Conservation (phyloP, 1,140 invertebrate genomes). For the Aphis craccivora region DNA sequence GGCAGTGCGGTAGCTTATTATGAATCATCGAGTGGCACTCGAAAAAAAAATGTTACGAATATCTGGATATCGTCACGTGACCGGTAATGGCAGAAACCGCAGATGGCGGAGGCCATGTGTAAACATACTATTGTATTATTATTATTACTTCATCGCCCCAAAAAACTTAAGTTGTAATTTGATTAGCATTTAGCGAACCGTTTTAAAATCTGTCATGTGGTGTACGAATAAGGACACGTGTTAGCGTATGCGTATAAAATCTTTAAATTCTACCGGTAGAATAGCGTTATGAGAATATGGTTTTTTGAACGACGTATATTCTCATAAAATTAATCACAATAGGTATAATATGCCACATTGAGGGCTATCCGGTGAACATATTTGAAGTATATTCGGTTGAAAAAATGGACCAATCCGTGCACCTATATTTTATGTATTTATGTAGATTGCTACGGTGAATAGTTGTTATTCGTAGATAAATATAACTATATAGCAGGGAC, state of each 20-base stretch:
- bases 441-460: neutral
- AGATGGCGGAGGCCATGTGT: slow-evolving; percentile 34
- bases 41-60: neutral
- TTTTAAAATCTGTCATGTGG: neutral
- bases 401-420: neutral
- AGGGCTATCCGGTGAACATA: neutral
- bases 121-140: neutral
- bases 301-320: neutral
- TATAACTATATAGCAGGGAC: neutral
- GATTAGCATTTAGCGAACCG: neutral
- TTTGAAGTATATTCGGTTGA: neutral
- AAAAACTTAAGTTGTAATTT: neutral
- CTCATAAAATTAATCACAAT: neutral
- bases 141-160: neutral
- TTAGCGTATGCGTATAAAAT: neutral
- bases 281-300: neutral
- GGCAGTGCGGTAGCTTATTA: neutral
- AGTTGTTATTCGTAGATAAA: neutral
- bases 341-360: neutral
- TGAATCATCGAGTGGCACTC: neutral
- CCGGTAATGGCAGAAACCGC: neutral
- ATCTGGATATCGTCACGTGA: slow-evolving; percentile 19
- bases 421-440: neutral
- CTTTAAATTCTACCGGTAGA: neutral
- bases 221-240: neutral